These are phyloP conservation scores for Anastrepha obliqua DNA, from an alignment of 1,140 invertebrate species.

Conservation along the genomic window DNA sequence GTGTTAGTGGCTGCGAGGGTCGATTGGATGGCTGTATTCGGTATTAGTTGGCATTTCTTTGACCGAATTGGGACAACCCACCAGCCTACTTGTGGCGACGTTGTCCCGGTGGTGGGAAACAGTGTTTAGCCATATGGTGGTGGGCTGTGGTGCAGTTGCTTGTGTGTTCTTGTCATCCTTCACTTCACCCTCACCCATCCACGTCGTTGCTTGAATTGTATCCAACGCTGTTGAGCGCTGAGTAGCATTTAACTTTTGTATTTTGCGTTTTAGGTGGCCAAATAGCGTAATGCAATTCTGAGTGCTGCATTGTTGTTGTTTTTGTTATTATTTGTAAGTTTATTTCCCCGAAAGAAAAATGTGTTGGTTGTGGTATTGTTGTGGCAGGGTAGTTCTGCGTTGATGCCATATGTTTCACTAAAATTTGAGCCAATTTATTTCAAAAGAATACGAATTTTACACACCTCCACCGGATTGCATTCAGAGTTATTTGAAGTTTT, in stretches of 20 bases:
- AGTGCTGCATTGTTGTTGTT: neutral
- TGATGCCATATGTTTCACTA: neutral
- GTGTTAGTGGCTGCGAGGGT: conserved; percentile 18
- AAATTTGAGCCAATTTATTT: neutral
- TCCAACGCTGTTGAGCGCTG: neutral
- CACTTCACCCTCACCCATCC: neutral
- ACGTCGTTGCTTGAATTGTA: neutral
- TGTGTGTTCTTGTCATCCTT: neutral
- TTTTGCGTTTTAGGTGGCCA: conserved; percentile 38
- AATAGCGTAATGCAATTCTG: conserved; percentile 21
- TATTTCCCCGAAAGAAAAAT: neutral
- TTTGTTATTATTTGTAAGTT: neutral
- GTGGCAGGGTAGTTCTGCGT: conserved; percentile 11
- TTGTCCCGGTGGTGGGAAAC: neutral
- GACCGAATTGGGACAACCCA: conserved; percentile 49
- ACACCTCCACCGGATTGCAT: too few relatives aligned
- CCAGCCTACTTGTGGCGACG: neutral
- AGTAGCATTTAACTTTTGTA: conserved; percentile 34
- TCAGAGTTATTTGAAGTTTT: too few relatives aligned
- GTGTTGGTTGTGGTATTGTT: neutral
- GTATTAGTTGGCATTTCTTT: conserved; percentile 49
- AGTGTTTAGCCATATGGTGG: neutral
- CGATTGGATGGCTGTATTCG: conserved; percentile 39
- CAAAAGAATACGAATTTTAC: too few relatives aligned
- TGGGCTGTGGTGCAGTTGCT: neutral